Evolutionary conservation across 2,797 vertebrate species (phyloP).

Genomic region (Lophius americanus): DNA sequence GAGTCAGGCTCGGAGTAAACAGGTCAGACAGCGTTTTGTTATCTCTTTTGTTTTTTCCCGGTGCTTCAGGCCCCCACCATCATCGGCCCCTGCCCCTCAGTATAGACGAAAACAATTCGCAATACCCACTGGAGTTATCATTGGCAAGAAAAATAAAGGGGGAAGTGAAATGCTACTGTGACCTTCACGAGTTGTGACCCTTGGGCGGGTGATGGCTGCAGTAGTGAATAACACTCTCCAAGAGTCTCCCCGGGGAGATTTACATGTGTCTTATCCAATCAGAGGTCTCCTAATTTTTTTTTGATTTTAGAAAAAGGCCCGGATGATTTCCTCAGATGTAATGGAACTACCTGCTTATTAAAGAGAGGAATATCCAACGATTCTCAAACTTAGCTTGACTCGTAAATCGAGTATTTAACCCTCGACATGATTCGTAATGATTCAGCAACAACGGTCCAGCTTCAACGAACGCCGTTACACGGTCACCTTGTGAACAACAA

Average conservation of each 20-base stretch:
- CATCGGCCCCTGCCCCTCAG: conserved; percentile 21
- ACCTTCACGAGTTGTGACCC: conserved; percentile 73
- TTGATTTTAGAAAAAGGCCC: conserved; percentile 42
- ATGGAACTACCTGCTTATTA: conserved; percentile 7
- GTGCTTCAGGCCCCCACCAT: conserved; percentile 40
- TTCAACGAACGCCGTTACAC: too few relatives aligned
- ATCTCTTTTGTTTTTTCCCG: conserved; percentile 57
- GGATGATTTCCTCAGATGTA: conserved; percentile 21
- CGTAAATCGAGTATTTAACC: not conserved
- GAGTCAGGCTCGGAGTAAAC: conserved; percentile 59
- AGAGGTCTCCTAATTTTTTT: conserved; percentile 54
- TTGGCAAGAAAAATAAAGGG: conserved; percentile 32
- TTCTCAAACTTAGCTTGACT: not conserved
- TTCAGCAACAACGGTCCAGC: not conserved
- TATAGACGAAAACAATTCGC: conserved; percentile 42
- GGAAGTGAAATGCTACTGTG: conserved; percentile 56
- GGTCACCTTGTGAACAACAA: too few relatives aligned
- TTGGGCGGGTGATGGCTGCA: conserved; percentile 33
- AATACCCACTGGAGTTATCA: conserved; percentile 52
- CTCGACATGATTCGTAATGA: not conserved
- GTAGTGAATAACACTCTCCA: conserved; percentile 40
- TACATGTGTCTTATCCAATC: conserved; percentile 57
- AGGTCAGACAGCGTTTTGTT: conserved; percentile 53
- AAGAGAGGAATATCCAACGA: not conserved
- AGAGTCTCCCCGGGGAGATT: conserved; percentile 50